Conservation (phyloP, 2,113 vertebrate genomes). For the Aldabrachelys gigantea region DNA sequence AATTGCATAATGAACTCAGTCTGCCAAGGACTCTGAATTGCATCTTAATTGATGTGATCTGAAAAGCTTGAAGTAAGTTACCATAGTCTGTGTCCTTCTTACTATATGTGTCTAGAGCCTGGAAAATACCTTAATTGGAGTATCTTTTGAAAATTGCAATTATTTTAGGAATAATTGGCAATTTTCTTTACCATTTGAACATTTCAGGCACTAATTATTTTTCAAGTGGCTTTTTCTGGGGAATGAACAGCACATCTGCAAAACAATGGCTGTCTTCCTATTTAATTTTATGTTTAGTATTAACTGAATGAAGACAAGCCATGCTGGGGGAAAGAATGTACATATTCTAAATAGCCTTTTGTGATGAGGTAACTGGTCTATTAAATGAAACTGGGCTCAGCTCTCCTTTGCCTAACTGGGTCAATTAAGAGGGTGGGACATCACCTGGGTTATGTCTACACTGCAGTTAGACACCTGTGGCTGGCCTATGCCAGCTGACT, state of each 20-base stretch:
- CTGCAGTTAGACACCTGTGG: neutral
- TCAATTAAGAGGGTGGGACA: neutral
- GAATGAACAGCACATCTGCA: neutral
- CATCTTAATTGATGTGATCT: neutral
- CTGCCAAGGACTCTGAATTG: neutral
- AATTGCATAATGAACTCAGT: neutral
- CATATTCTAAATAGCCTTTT: neutral
- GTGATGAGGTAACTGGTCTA: neutral
- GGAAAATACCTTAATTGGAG: neutral
- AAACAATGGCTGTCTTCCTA: neutral
- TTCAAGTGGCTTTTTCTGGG: neutral
- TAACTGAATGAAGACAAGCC: neutral
- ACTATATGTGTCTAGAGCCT: neutral
- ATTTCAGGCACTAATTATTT: neutral
- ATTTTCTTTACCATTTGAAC: neutral
- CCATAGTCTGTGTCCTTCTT: neutral
- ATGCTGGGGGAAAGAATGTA: neutral
- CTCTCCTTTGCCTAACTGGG: neutral
- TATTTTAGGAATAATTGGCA: neutral
- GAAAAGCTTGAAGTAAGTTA: slow-evolving; percentile 1
- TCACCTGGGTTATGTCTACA: neutral
- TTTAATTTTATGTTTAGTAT: neutral
- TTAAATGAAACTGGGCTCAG: neutral
- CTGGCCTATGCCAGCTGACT: neutral
- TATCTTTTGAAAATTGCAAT: neutral